These are phyloP conservation scores for Cichladusa arquata DNA, from an alignment of 2,113 vertebrate species.

Conservation along the genomic window DNA sequence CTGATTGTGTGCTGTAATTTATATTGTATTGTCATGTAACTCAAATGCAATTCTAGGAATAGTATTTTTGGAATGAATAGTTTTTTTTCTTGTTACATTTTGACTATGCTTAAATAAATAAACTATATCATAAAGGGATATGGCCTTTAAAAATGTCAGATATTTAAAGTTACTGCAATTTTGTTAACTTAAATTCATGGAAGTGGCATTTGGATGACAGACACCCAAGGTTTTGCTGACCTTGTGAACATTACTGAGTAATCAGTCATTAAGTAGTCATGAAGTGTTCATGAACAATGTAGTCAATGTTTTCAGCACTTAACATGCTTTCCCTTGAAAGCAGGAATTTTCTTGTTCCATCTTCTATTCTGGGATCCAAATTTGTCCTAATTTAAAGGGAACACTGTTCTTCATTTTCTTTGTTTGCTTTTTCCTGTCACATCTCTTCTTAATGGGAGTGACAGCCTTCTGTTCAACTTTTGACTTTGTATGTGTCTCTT, in stretches of 20 bases:
- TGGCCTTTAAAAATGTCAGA: slow-evolving; percentile 7
- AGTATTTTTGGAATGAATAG: not conserved
- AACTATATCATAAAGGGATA: not conserved
- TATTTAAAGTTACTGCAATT: slow-evolving; percentile 1
- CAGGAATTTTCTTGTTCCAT: not conserved
- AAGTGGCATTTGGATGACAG: slow-evolving; percentile 44
- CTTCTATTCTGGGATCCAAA: not conserved
- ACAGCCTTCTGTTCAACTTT: slow-evolving; percentile 1
- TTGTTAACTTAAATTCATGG: slow-evolving; percentile 7
- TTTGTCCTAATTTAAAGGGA: slow-evolving; percentile 24
- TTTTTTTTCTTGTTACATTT: not conserved
- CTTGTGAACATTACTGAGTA: slow-evolving; percentile 47
- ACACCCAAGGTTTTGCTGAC: slow-evolving; percentile 56
- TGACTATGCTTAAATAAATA: slow-evolving; percentile 19
- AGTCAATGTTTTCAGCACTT: slow-evolving; percentile 21
- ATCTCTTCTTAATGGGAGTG: slow-evolving; percentile 4
- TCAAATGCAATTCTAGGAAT: not conserved
- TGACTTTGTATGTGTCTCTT: not conserved
- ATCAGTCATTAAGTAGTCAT: slow-evolving; percentile 51
- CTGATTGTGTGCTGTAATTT: not conserved
- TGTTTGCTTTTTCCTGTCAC: slow-evolving; percentile 9
- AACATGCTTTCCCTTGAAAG: slow-evolving; percentile 6
- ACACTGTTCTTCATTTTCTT: not conserved
- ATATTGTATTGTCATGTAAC: not conserved
- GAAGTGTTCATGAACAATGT: slow-evolving; percentile 38